Percentiles rank a stretch among this genome's conserved stretches.
These are phyloP conservation scores for Distichodus sexfasciatus DNA, from an alignment of 2,797 vertebrate genomes.

Conservation along the genomic window DNA sequence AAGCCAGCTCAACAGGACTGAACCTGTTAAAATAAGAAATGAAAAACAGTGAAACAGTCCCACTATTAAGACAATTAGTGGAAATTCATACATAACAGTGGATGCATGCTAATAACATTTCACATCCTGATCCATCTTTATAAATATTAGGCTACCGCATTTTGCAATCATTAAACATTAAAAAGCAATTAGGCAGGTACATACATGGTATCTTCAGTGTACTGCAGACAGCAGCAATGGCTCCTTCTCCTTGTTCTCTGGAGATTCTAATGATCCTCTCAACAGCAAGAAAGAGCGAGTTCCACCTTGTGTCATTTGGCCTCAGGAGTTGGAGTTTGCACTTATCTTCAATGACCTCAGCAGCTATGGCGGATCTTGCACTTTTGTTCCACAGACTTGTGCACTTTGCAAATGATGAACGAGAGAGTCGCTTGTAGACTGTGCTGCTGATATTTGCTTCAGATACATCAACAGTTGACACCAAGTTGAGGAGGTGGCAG, in stretches of 20 bases:
- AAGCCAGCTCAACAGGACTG: constrained; percentile 24
- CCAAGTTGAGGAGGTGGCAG: constrained; percentile 2
- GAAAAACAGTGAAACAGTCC: no score
- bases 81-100: no score
- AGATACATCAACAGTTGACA: constrained; percentile 30
- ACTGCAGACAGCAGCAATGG: constrained; percentile 6
- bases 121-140: background rate
- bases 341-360: constrained; percentile 16
- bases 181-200: background rate
- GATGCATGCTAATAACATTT: no score
- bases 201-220: constrained; percentile 13
- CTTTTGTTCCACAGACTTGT: constrained; percentile 28
- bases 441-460: constrained; percentile 29
- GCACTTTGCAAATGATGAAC: constrained; percentile 7
- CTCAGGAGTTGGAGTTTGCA: constrained; percentile 29
- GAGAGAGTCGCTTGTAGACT: background rate
- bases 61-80: no score
- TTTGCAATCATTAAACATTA: no score
- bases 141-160: no score
- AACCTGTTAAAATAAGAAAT: constrained; percentile 20
- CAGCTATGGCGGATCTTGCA: constrained; percentile 15
- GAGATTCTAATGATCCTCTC: constrained; percentile 18
- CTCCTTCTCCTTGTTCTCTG: constrained; percentile 8
- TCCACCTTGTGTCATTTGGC: constrained; percentile 31
- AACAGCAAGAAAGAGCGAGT: constrained; percentile 28